Evolutionary conservation across 2,888 invertebrate genomes (phyloP).

Genomic region (Tetranychus truncatus): DNA sequence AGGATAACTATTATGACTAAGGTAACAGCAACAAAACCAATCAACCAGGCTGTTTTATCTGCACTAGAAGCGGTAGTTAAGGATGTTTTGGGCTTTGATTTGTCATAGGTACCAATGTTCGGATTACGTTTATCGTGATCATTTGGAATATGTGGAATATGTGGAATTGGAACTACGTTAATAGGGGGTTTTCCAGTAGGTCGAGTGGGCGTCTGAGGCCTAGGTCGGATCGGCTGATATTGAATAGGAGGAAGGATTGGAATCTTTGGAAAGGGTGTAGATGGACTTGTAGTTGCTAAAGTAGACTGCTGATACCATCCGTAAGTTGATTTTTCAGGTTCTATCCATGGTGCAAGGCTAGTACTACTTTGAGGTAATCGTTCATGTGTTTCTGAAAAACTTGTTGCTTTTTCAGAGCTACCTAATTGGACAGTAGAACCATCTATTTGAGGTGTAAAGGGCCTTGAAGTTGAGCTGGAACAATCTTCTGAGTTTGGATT

Average conservation of each 20-base stretch:
- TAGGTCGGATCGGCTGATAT: background rate
- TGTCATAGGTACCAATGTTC: background rate
- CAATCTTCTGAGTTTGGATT: background rate
- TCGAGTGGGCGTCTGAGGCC: conserved; percentile 5
- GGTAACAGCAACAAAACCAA: conserved; percentile 74
- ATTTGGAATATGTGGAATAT: background rate
- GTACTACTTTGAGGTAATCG: background rate
- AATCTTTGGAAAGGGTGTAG: background rate
- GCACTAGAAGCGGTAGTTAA: conserved; percentile 32
- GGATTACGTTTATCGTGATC: background rate
- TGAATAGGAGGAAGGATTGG: background rate
- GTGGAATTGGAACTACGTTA: background rate
- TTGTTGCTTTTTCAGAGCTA: background rate
- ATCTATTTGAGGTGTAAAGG: background rate
- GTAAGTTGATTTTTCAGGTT: background rate
- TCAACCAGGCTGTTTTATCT: conserved; percentile 55
- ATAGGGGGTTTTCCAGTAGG: conserved; percentile 6
- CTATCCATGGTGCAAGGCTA: background rate
- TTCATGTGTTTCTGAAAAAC: background rate
- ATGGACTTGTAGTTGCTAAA: background rate
- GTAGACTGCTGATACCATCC: background rate
- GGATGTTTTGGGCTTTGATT: background rate
- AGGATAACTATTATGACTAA: conserved; percentile 74
- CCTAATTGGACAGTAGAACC: background rate
- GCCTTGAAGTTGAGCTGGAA: background rate